Evolutionary conservation across 2,888 invertebrate species (phyloP).

Genomic region (Andrena minutula): DNA sequence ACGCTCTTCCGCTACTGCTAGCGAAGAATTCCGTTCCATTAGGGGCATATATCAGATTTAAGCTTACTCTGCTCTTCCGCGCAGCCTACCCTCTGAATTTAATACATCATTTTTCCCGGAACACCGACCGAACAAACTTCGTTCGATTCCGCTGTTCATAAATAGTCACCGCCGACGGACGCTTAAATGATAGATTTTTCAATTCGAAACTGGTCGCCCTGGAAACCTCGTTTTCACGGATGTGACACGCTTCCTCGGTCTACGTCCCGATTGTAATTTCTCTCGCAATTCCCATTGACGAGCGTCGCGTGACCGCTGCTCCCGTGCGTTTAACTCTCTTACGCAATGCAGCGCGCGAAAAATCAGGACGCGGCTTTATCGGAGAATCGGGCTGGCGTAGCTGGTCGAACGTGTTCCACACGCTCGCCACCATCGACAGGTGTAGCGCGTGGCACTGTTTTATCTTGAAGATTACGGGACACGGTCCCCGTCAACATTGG

Average conservation of each 20-base stretch:
- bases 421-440: not conserved
- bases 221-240: not conserved
- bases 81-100: not conserved
- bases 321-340: slow-evolving; percentile 1
- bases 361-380: slow-evolving; percentile 33
- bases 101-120: no score
- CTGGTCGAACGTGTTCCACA: not conserved
- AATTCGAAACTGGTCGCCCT: not conserved
- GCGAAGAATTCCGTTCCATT: slow-evolving; percentile 6
- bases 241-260: slow-evolving; percentile 6
- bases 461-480: slow-evolving; percentile 20
- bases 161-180: not conserved
- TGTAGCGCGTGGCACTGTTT: slow-evolving; percentile 19
- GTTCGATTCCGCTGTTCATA: not conserved
- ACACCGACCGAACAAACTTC: no score
- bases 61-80: not conserved
- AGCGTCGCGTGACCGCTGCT: slow-evolving; percentile 8
- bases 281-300: slow-evolving; percentile 16
- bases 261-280: not conserved
- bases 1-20: not conserved
- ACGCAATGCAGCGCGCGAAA: slow-evolving; percentile 12
- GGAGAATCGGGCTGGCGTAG: not conserved
- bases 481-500: slow-evolving; percentile 40
- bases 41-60: not conserved
- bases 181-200: not conserved